Percentiles rank a stretch among this genome's conserved stretches.
These are phyloP conservation scores for Sarcophaga rosellei DNA, from an alignment of 2,888 invertebrate species.

Conservation along the genomic window DNA sequence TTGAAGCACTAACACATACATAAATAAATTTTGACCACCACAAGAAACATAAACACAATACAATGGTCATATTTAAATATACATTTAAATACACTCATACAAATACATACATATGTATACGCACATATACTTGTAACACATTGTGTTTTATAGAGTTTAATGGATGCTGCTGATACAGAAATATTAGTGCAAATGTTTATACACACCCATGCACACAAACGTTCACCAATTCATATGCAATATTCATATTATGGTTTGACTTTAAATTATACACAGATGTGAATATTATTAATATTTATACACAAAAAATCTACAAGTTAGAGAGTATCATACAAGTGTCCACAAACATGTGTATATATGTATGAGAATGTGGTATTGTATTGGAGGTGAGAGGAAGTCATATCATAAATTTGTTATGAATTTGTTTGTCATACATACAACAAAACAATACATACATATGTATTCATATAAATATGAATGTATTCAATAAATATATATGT, in stretches of 20 bases:
- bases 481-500: not conserved
- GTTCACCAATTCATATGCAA: constrained; percentile 44
- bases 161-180: too few species aligned
- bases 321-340: not conserved
- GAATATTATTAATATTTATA: constrained; percentile 44
- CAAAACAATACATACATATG: not conserved
- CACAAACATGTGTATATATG: not conserved
- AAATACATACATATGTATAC: constrained; percentile 9
- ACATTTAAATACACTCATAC: constrained; percentile 25
- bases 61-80: constrained; percentile 28
- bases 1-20: not conserved
- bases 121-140: not conserved
- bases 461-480: not conserved
- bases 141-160: too few species aligned
- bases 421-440: not conserved
- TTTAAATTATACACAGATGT: constrained; percentile 60
- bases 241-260: constrained; percentile 61
- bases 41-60: constrained; percentile 32
- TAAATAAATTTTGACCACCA: constrained; percentile 27
- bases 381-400: constrained; percentile 20
- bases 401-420: constrained; percentile 46
- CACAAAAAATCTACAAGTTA: not conserved
- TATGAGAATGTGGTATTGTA: not conserved
- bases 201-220: not conserved
- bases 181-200: not conserved